Evolutionary conservation across 92 coral and sea anemone species (phyloP).

Genomic region (Zoanthus solanderi): DNA sequence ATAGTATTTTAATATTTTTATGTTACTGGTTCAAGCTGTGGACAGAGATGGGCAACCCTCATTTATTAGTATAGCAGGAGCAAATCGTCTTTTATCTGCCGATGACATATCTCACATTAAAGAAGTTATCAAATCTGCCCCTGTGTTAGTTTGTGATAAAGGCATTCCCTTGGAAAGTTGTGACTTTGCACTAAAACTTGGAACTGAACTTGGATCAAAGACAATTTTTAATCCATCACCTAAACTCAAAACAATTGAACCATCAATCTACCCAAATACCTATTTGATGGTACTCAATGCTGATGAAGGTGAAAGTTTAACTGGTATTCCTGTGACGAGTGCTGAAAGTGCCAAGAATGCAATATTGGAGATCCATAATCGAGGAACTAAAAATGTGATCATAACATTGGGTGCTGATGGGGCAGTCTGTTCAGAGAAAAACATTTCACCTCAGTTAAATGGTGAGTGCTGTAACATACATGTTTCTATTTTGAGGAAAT

Average conservation of each 20-base stretch:
- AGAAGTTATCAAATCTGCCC: constrained; percentile 59
- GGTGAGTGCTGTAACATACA: constrained; percentile 4
- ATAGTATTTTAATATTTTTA: background rate
- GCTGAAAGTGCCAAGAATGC: constrained; percentile 68
- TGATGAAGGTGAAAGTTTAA: constrained; percentile 81
- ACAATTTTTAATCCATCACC: constrained; percentile 94
- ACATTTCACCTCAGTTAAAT: constrained; percentile 18
- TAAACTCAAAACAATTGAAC: constrained; percentile 62
- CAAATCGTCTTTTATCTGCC: constrained; percentile 67
- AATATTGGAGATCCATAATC: constrained; percentile 67
- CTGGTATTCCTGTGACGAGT: constrained; percentile 66
- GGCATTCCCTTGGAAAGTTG: constrained; percentile 85
- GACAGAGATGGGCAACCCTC: constrained; percentile 84
- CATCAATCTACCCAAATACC: constrained; percentile 62
- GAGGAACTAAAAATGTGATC: constrained; percentile 77
- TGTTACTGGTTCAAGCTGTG: constrained; percentile 53
- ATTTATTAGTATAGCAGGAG: constrained; percentile 88
- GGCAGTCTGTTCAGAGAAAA: constrained; percentile 77
- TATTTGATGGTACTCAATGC: constrained; percentile 80
- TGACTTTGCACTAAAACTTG: constrained; percentile 65
- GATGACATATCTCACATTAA: constrained; percentile 69
- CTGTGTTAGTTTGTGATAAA: constrained; percentile 84
- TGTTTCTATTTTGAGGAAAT: too few species aligned
- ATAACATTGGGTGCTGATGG: constrained; percentile 86
- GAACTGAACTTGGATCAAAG: constrained; percentile 70